phyloP scores from a whole-genome alignment of 2,888 invertebrate species.

The Platerodrilus igneus region DNA sequence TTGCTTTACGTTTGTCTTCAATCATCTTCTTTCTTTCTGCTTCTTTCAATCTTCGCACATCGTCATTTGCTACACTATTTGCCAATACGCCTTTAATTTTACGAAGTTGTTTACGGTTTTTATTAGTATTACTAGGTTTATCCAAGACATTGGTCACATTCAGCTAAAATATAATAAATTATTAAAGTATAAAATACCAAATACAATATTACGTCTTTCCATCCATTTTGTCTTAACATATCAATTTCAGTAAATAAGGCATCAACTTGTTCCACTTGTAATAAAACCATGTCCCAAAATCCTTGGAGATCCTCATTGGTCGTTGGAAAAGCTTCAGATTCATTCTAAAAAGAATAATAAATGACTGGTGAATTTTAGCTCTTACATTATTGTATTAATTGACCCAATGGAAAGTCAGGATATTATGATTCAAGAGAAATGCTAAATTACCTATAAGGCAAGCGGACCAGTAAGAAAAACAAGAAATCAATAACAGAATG shows the following conservation, averaged over 20 bases:
- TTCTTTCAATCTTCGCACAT: slow-evolving; percentile 54
- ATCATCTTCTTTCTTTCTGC: slow-evolving; percentile 75
- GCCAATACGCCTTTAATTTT: slow-evolving; percentile 26
- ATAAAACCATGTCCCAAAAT: slow-evolving; percentile 96
- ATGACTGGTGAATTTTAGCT: too few species aligned
- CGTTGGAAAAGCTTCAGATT: slow-evolving; percentile 81
- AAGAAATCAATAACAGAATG: too few species aligned
- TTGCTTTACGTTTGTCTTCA: slow-evolving; percentile 65
- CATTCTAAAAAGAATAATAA: slow-evolving; percentile 54
- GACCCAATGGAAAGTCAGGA: too few species aligned
- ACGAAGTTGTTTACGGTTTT: slow-evolving; percentile 25
- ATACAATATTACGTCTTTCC: slow-evolving; percentile 59
- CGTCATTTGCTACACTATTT: slow-evolving; percentile 49
- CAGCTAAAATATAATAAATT: neutral
- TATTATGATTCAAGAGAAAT: too few species aligned
- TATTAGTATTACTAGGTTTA: slow-evolving; percentile 18
- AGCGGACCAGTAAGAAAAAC: too few species aligned
- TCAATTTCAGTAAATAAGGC: slow-evolving; percentile 69
- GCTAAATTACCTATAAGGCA: too few species aligned
- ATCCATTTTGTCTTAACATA: slow-evolving; percentile 58
- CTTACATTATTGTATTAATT: too few species aligned
- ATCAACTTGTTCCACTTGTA: slow-evolving; percentile 85
- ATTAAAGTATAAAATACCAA: too few species aligned
- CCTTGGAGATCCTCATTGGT: slow-evolving; percentile 87
- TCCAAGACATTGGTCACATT: neutral